A percentile compares a stretch with the other conserved stretches of the same genome.
Evolutionary conservation across 2,888 invertebrate genomes (phyloP).

Genomic region (Macropis europaea): DNA sequence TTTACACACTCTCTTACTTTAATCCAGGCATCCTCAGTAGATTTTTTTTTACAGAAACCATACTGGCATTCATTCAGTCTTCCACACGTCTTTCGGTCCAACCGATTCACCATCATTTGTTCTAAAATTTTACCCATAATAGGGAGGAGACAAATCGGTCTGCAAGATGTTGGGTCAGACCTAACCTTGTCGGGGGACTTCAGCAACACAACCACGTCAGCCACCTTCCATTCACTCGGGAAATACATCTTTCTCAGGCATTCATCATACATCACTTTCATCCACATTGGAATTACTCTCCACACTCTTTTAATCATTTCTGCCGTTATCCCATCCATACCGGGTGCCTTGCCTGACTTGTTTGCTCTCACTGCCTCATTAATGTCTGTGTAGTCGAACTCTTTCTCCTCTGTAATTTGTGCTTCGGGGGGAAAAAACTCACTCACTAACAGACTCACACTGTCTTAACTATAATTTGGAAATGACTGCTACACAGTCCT

Average conservation of each 20-base stretch:
- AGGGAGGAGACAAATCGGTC: conserved; percentile 7
- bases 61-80: too few relatives aligned
- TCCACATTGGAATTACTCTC: not conserved
- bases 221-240: conserved; percentile 3
- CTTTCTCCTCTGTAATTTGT: not conserved
- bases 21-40: too few relatives aligned
- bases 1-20: too few relatives aligned
- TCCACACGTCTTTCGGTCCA: too few relatives aligned
- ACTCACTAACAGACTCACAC: not conserved
- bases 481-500: too few relatives aligned
- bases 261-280: conserved; percentile 2
- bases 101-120: too few relatives aligned
- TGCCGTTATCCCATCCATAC: not conserved
- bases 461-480: too few relatives aligned
- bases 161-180: too few relatives aligned
- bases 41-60: too few relatives aligned
- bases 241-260: not conserved
- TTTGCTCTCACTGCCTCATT: not conserved
- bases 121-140: not conserved
- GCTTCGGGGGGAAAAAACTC: not conserved
- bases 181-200: conserved; percentile 1
- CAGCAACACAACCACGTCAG: not conserved
- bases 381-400: conserved; percentile 1
- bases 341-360: conserved; percentile 1
- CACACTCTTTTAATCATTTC: not conserved